Percentiles rank a stretch among this genome's conserved stretches.
These are phyloP conservation scores for Orbicella faveolata DNA, from an alignment of 64 coral and sea anemone species.

Conservation along the genomic window DNA sequence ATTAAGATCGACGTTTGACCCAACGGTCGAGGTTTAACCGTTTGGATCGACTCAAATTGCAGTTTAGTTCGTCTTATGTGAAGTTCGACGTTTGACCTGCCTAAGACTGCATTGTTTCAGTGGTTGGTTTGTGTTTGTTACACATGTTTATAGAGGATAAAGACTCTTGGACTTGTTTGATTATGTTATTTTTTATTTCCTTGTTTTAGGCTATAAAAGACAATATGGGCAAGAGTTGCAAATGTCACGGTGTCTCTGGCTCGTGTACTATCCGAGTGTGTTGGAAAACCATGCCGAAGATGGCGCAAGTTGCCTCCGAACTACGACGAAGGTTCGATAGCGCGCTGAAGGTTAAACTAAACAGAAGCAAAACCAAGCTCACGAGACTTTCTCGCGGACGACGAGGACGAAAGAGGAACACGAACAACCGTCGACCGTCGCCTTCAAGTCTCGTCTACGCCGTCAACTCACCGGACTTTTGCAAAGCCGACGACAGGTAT, in stretches of 20 bases:
- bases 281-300: slow-evolving; percentile 82
- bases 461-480: slow-evolving; percentile 70
- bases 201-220: slow-evolving; percentile 64
- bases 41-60: too few relatives aligned
- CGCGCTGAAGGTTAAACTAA: slow-evolving; percentile 62
- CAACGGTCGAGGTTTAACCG: too few relatives aligned
- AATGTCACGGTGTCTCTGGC: slow-evolving; percentile 82
- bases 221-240: slow-evolving; percentile 84
- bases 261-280: slow-evolving; percentile 79
- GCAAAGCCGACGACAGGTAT: slow-evolving; percentile 33
- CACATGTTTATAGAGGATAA: too few relatives aligned
- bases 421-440: slow-evolving; percentile 26
- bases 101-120: too few relatives aligned
- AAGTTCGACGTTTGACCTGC: too few relatives aligned
- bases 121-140: too few relatives aligned
- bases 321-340: slow-evolving; percentile 68
- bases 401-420: slow-evolving; percentile 32
- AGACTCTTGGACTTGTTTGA: not conserved
- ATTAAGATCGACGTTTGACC: too few relatives aligned
- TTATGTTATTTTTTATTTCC: not conserved
- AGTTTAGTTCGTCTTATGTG: too few relatives aligned
- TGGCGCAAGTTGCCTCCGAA: slow-evolving; percentile 29
- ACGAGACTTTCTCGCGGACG: slow-evolving; percentile 31
- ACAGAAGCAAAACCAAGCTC: slow-evolving; percentile 71
- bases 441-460: slow-evolving; percentile 57